Evolutionary conservation across 2,888 invertebrate species (phyloP), one percentile per base, ranked within the genome.

Genomic region (Anorthoa munda): DNA sequence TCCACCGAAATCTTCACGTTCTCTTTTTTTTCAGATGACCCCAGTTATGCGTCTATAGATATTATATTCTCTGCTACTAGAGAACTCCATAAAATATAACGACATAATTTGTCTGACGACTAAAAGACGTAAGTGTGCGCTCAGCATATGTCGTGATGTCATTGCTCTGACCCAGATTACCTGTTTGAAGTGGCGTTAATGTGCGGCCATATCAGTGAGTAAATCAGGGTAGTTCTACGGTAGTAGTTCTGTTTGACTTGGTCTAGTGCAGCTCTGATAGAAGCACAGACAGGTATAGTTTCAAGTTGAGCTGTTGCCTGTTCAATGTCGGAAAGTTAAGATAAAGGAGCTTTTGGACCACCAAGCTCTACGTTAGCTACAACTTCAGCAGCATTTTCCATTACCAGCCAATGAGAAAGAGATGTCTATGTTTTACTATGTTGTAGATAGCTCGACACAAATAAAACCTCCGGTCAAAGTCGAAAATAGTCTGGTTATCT

Each of bases 161-260:
- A 86, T 88, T 88, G 87, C 87, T 84, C 86, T 88, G 91, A 85
- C 90, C 90, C 81, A 88, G 81, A 88, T 91, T 87, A 87, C 88
- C 86, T 90, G 87, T 87, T 85, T 90, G 83, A 86, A 86, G 85
- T 85, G 77, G 87, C 83, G 81, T 85, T 86, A 84, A 72, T 73
- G 75, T 83, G 70, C 73, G 73, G 73, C 70, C 82, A 88, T 90
- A 91, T 90, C 90, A 85, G 55, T 75, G 48, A 39, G 48, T 72
- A 68, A 64, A 88, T 88, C 85, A 87, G 81, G 83, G 82, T 83
- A 81, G 86, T 82, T 82, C 77, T 72, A 72, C 68, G 31, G 67
- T 67, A 68, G 68, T 39, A 39, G 84, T 75, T 70, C 75, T 70
- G 72, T 79, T 77, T 82, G 55, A 26, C 65, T 71, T 71, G 23